phyloP scores from a whole-genome alignment of 2,888 invertebrate genomes.

The Carpatolechia fugitivella region DNA sequence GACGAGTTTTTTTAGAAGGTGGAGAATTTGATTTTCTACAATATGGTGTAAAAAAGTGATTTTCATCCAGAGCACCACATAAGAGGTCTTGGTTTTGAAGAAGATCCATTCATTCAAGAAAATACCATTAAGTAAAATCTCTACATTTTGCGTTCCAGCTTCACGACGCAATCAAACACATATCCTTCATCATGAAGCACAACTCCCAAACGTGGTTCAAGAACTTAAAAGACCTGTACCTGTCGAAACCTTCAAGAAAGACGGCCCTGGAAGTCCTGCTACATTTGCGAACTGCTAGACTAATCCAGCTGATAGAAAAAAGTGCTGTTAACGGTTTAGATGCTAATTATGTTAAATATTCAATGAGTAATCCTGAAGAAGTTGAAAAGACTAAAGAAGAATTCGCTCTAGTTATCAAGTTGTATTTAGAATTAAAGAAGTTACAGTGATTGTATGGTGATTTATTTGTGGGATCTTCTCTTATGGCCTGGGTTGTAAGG shows the following conservation, averaged over 20 bases:
- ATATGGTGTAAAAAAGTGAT: no score
- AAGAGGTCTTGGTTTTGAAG: no score
- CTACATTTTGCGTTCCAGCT: conserved; percentile 44
- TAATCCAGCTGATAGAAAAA: conserved; percentile 47
- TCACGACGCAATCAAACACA: conserved; percentile 49
- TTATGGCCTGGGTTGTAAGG: no score
- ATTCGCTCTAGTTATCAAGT: conserved; percentile 38
- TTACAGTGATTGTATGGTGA: conserved; percentile 14
- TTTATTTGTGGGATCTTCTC: no score
- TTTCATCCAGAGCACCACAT: no score
- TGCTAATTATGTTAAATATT: conserved; percentile 34
- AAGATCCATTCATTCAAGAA: no score
- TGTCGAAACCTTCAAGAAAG: conserved; percentile 32
- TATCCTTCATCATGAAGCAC: conserved; percentile 46
- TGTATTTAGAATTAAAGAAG: conserved; percentile 39
- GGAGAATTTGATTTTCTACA: no score
- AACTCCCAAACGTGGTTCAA: conserved; percentile 48
- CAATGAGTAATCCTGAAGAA: conserved; percentile 33
- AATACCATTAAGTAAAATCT: no score
- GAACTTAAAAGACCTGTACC: conserved; percentile 47
- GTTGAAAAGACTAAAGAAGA: conserved; percentile 39
- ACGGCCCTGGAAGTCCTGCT: conserved; percentile 41
- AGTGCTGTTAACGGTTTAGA: conserved; percentile 37
- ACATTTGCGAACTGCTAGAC: conserved; percentile 42
- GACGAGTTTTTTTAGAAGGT: no score